Conservation (phyloP, 2,888 invertebrate genomes). For the Noctua fimbriata region DNA sequence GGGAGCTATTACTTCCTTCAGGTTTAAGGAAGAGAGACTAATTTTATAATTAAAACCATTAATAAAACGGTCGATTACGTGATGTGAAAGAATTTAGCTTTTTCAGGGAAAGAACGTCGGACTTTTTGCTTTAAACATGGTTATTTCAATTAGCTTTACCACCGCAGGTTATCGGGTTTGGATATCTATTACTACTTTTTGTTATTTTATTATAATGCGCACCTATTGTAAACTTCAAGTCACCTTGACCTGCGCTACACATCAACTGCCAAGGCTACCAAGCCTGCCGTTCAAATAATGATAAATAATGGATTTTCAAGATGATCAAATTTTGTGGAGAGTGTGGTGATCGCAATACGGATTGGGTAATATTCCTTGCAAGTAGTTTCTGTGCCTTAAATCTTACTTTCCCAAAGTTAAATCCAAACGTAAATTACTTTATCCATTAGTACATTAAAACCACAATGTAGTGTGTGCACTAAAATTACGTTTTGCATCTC, state of each 20-base stretch:
- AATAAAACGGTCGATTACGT: conserved; percentile 15
- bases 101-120: not conserved
- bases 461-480: not conserved
- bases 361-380: too few relatives aligned
- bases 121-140: not conserved
- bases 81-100: conserved; percentile 1
- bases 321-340: too few relatives aligned
- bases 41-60: conserved; percentile 50
- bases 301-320: too few relatives aligned
- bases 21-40: conserved; percentile 40
- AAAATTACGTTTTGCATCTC: not conserved
- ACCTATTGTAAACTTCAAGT: not conserved
- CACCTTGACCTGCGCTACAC: not conserved
- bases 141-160: too few relatives aligned
- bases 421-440: too few relatives aligned
- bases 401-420: not conserved
- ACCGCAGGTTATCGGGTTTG: too few relatives aligned
- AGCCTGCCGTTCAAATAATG: too few relatives aligned
- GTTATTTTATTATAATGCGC: too few relatives aligned
- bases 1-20: conserved; percentile 57
- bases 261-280: not conserved
- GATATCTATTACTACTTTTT: too few relatives aligned
- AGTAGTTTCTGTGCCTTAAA: not conserved
- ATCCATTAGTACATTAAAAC: too few relatives aligned
- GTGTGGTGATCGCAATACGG: too few relatives aligned